Conservation (phyloP, 2,113 vertebrate species). For the Dolichallabes microphthalmus region DNA sequence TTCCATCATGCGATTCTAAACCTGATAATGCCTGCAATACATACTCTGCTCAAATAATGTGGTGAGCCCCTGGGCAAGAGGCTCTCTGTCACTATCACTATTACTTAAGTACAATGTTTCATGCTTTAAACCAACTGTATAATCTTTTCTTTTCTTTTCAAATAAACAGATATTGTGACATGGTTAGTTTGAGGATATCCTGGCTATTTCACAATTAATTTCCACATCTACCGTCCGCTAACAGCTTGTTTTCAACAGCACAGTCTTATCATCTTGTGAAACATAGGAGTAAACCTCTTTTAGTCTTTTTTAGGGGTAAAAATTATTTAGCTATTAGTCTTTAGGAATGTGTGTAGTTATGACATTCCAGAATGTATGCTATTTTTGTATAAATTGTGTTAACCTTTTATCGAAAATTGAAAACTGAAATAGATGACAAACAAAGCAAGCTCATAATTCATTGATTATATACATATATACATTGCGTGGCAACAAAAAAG, state of each 20-base stretch:
- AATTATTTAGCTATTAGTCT: background rate
- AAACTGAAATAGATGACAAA: background rate
- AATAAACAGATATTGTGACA: slow-evolving; percentile 25
- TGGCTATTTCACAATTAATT: slow-evolving; percentile 38
- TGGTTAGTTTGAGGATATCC: slow-evolving; percentile 46
- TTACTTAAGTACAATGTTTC: slow-evolving; percentile 61
- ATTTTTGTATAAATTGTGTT: background rate
- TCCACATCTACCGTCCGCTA: slow-evolving; percentile 29
- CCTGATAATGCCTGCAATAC: slow-evolving; percentile 48
- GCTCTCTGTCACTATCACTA: slow-evolving; percentile 58
- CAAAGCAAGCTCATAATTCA: background rate
- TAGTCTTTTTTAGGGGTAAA: background rate
- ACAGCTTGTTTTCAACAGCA: background rate
- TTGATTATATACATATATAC: background rate
- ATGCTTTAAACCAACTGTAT: slow-evolving; percentile 55
- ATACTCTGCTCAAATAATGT: slow-evolving; percentile 68
- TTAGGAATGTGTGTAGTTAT: background rate
- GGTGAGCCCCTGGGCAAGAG: slow-evolving; percentile 61
- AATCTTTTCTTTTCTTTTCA: slow-evolving; percentile 25
- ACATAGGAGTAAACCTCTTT: background rate
- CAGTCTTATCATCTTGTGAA: background rate
- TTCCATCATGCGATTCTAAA: slow-evolving; percentile 40
- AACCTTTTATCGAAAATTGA: background rate
- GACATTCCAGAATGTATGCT: background rate
- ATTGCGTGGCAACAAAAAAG: too few species aligned